Conservation (phyloP, 2,113 vertebrate species). For the Aphyosemion australe region DNA sequence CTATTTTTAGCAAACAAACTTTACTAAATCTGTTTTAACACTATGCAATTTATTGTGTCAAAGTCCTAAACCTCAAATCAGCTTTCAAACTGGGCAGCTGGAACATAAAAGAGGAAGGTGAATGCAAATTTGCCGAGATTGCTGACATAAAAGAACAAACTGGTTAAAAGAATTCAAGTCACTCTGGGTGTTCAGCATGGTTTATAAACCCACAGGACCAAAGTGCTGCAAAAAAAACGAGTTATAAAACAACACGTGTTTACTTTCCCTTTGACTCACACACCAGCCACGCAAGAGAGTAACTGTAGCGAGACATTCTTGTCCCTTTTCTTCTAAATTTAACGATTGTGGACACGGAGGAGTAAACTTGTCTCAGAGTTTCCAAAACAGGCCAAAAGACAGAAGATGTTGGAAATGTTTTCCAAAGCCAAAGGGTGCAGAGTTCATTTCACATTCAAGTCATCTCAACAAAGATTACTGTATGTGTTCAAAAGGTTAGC, state of each 20-base stretch:
- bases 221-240: constrained; percentile 52
- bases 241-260: constrained; percentile 57
- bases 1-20: too few species aligned
- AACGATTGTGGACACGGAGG: constrained; percentile 45
- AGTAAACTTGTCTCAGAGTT: constrained; percentile 49
- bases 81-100: constrained; percentile 36
- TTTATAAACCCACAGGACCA: constrained; percentile 58
- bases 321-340: constrained; percentile 35
- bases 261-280: constrained; percentile 59
- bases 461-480: background rate
- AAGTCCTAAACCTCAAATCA: constrained; percentile 39
- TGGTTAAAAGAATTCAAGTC: constrained; percentile 52
- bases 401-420: constrained; percentile 28
- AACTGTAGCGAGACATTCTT: constrained; percentile 32
- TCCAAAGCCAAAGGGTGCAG: constrained; percentile 12
- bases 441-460: background rate
- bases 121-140: constrained; percentile 58
- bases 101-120: constrained; percentile 43
- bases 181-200: constrained; percentile 50
- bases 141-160: constrained; percentile 49
- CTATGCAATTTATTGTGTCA: constrained; percentile 46
- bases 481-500: background rate
- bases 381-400: constrained; percentile 52
- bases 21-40: constrained; percentile 17
- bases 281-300: constrained; percentile 48